phyloP scores from a whole-genome alignment of 37 sponge, comb jelly and placozoan species.

The Tethya wilhelma region DNA sequence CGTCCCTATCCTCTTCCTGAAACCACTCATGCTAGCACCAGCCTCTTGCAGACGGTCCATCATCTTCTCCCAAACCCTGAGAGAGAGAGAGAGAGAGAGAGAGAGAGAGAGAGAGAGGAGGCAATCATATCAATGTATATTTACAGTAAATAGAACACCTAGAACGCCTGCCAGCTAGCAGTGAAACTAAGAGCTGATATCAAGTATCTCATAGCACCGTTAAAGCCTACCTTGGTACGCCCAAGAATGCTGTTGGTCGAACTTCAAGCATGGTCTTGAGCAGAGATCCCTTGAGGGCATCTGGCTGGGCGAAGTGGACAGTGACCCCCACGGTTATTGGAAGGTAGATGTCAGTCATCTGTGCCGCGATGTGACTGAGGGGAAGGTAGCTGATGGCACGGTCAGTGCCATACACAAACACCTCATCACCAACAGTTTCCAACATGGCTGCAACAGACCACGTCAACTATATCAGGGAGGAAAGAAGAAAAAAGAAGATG shows the following conservation, averaged over 20 bases:
- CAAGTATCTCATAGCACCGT: too few relatives aligned
- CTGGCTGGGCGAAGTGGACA: constrained; percentile 84
- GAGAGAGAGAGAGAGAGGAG: neutral
- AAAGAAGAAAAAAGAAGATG: neutral
- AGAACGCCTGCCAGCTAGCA: neutral
- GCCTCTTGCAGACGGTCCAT: constrained; percentile 49
- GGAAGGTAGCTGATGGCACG: constrained; percentile 72
- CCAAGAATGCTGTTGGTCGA: constrained; percentile 66
- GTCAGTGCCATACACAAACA: constrained; percentile 8
- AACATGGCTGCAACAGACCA: neutral
- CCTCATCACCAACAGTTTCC: neutral
- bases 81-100: neutral
- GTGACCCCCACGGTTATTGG: constrained; percentile 45
- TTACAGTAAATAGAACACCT: neutral
- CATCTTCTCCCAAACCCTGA: constrained; percentile 73
- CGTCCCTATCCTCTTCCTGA: constrained; percentile 40
- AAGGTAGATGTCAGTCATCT: constrained; percentile 67
- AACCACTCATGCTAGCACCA: constrained; percentile 15
- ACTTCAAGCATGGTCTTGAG: constrained; percentile 69
- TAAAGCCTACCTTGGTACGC: too few relatives aligned
- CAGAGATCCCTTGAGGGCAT: constrained; percentile 90
- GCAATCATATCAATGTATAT: too few relatives aligned
- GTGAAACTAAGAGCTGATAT: too few relatives aligned
- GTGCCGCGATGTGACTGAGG: constrained; percentile 77
- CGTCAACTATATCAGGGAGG: constrained; percentile 23